phyloP scores from a whole-genome alignment of 2,113 vertebrate genomes.

The Poecile atricapillus region DNA sequence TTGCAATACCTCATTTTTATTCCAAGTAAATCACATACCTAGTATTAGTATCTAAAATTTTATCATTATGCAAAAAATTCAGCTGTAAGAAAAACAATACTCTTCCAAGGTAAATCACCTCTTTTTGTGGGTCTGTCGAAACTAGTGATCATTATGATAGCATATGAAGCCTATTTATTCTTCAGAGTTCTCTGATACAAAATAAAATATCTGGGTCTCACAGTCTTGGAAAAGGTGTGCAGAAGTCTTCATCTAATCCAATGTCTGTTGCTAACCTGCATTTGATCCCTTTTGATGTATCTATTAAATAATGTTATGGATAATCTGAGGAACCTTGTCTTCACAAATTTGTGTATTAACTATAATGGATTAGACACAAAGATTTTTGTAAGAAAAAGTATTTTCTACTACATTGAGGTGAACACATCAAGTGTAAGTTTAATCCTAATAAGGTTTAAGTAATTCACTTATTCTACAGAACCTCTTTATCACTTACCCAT shows the following conservation, averaged over 20 bases:
- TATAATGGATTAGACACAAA: neutral
- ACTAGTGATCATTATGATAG: neutral
- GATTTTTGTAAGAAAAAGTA: neutral
- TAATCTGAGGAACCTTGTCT: neutral
- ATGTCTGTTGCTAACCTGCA: neutral
- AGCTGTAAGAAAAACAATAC: neutral
- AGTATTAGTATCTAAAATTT: neutral
- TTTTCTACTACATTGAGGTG: neutral
- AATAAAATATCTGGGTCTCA: neutral
- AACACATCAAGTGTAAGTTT: neutral
- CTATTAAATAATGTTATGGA: neutral
- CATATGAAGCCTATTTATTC: neutral
- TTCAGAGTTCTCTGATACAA: neutral
- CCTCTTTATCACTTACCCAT: slow-evolving; percentile 81
- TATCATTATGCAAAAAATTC: neutral
- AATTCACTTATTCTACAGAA: neutral
- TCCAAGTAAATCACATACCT: neutral
- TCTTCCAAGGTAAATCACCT: neutral
- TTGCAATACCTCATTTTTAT: neutral
- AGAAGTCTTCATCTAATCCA: neutral
- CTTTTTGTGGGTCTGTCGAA: neutral
- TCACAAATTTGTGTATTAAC: neutral
- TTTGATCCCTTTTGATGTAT: neutral
- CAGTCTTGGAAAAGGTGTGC: neutral
- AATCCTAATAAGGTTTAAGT: neutral